These are phyloP conservation scores for Stegana nigrithorax DNA, from an alignment of 2,888 invertebrate genomes.

Conservation along the genomic window DNA sequence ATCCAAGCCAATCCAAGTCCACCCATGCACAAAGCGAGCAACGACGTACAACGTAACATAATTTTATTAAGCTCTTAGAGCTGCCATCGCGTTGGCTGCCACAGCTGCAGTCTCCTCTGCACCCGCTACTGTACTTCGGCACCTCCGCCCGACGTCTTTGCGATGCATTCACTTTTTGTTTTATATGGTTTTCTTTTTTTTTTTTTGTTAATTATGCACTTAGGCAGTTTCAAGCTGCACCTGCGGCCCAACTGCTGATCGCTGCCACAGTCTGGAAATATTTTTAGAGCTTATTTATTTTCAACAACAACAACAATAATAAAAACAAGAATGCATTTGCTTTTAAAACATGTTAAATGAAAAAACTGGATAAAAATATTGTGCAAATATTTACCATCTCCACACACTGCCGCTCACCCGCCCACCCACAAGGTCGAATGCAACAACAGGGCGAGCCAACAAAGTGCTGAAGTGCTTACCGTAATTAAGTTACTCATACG, in stretches of 20 bases:
- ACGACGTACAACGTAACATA: conserved; percentile 55
- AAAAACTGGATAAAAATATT: conserved; percentile 5
- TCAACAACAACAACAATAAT: conserved; percentile 1
- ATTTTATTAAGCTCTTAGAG: conserved; percentile 54
- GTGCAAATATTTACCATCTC: conserved; percentile 26
- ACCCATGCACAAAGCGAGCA: conserved; percentile 18
- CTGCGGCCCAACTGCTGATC: conserved; percentile 20
- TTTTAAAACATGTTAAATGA: background rate
- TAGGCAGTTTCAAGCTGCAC: conserved; percentile 15
- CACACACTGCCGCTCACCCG: conserved; percentile 31
- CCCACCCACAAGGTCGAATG: background rate
- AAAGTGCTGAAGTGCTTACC: conserved; percentile 11
- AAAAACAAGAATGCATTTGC: background rate
- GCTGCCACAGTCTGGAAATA: too few relatives aligned
- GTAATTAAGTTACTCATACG: conserved; percentile 19
- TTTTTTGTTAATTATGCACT: conserved; percentile 35
- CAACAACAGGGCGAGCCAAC: background rate
- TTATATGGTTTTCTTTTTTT: background rate
- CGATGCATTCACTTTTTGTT: background rate
- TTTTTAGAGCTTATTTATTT: background rate
- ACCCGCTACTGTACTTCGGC: background rate
- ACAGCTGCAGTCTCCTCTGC: conserved; percentile 24
- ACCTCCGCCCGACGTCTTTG: background rate
- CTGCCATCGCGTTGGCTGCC: conserved; percentile 28
- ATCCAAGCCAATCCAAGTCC: background rate